phyloP scores from a whole-genome alignment of 2,888 invertebrate species.

The Lasioglossum leucozonium region DNA sequence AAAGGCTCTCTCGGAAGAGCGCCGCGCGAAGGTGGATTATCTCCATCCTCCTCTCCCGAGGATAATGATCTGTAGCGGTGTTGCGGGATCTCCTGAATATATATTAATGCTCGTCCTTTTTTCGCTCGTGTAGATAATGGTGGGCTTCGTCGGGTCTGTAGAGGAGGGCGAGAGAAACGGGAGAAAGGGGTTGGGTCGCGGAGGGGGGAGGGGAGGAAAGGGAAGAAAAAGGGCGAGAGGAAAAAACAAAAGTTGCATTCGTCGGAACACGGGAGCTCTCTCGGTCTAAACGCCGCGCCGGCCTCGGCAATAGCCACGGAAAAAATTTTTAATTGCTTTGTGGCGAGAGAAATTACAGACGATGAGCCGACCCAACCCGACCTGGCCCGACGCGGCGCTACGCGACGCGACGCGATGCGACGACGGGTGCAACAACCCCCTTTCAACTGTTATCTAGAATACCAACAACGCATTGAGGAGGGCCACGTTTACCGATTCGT shows the following conservation, averaged over 20 bases:
- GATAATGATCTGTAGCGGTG: conserved; percentile 64
- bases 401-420: too few relatives aligned
- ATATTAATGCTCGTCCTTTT: conserved; percentile 72
- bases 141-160: conserved; percentile 56
- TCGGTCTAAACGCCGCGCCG: conserved; percentile 37
- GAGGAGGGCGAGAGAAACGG: conserved; percentile 39
- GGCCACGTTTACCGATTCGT: conserved; percentile 46
- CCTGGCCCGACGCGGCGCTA: conserved; percentile 30
- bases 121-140: conserved; percentile 67
- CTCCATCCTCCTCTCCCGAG: conserved; percentile 46
- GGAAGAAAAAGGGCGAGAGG: conserved; percentile 27
- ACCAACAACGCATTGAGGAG: conserved; percentile 19
- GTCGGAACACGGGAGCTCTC: conserved; percentile 60
- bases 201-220: not conserved
- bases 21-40: conserved; percentile 51
- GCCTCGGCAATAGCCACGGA: conserved; percentile 17
- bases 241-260: conserved; percentile 46
- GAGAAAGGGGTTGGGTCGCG: not conserved
- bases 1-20: conserved; percentile 42
- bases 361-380: conserved; percentile 42
- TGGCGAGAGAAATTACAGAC: conserved; percentile 61
- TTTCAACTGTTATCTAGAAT: conserved; percentile 53
- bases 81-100: conserved; percentile 67
- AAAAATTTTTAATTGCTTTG: conserved; percentile 65
- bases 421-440: conserved; percentile 55